Evolutionary conservation across 2,888 invertebrate species (phyloP), one percentile per base, ranked within the genome.

Genomic region (Coelinius sp.): DNA sequence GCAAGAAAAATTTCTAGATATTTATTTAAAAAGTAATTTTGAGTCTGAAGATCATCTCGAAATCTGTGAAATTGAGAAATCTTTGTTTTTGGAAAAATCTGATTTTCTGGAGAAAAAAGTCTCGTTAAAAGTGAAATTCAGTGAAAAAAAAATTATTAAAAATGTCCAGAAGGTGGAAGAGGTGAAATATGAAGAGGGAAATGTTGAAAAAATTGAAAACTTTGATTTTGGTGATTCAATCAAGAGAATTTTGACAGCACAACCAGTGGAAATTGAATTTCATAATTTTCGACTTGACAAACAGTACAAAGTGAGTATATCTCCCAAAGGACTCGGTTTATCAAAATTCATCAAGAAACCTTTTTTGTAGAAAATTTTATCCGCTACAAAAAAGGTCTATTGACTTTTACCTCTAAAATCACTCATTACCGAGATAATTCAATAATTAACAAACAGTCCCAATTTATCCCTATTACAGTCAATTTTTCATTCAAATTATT

Each of bases 251-350:
- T 81, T 88, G 56, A 72, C 79, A 49, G 82, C 86, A 12, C 73
- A 80, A 17, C 86, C 88, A 17, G 75, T 74, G 17, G 65, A 75
- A 65, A 76, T 89, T 10, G 73, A 81, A 41, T 89, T 89, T 79
- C 73, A 77, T 20, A 87, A 89, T 77, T 89, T 84, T 74, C 75
- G 86, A 74, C 35, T 81, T 14, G 80, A 83, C 27, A 77, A 78
- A 67, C 72, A 77, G 1, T 88, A 89, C 70, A 83, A 84, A 81
- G 88, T 88, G 78, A 27, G 67, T 27, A 27, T 27, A 5, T 7
- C 27, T 5, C 7, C 27, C 27, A 7, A 27, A 7, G 27, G n/a
- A n/a, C n/a, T n/a, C n/a, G n/a, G n/a, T n/a, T n/a, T n/a, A n/a
- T n/a, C n/a, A n/a, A n/a, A n/a, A n/a, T n/a, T n/a, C n/a, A n/a